These are phyloP conservation scores for Pomatostomus ruficeps DNA, from an alignment of 2,113 vertebrate genomes.

Conservation along the genomic window DNA sequence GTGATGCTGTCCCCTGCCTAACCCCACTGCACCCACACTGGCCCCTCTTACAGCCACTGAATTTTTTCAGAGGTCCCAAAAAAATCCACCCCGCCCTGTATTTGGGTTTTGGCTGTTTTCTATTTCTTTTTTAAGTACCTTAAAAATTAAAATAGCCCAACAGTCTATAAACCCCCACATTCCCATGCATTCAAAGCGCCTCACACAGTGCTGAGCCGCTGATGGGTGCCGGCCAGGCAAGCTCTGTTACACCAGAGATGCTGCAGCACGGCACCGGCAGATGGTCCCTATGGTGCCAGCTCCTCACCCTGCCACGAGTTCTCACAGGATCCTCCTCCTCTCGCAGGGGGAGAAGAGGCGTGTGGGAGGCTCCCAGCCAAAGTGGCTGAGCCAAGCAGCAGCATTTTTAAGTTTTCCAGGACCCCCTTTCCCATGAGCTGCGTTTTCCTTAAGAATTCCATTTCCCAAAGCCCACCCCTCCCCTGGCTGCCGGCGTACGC, in stretches of 20 bases:
- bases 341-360: background rate
- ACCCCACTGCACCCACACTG: background rate
- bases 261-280: fast-evolving
- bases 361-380: background rate
- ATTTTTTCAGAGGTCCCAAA: background rate
- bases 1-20: background rate
- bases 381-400: background rate
- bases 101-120: background rate
- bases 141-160: background rate
- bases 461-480: background rate
- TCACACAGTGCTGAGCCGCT: fast-evolving
- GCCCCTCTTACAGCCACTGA: background rate
- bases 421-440: fast-evolving
- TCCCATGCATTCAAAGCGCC: background rate
- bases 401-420: background rate
- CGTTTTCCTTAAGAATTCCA: background rate
- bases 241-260: background rate
- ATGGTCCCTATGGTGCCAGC: fast-evolving
- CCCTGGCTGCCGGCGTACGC: fast-evolving
- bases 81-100: background rate
- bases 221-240: background rate
- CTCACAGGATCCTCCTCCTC: background rate
- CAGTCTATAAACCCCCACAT: background rate
- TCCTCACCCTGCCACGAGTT: fast-evolving
- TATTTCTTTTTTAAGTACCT: background rate